phyloP scores from a whole-genome alignment of 1,140 invertebrate genomes.

The Brachionus plicatilis region DNA sequence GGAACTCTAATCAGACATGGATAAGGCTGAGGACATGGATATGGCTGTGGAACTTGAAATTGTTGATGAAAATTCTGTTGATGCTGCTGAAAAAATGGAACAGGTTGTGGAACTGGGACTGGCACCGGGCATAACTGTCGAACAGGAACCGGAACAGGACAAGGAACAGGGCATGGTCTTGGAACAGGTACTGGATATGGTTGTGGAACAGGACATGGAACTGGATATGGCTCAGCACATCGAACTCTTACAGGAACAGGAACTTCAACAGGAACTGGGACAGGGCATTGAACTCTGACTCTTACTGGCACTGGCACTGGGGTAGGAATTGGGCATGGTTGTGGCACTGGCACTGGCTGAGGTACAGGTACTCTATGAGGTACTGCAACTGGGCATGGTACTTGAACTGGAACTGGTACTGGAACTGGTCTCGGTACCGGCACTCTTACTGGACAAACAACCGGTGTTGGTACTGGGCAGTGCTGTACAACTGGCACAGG shows the following conservation, averaged over 20 bases:
- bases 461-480: not conserved
- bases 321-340: not conserved
- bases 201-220: not conserved
- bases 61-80: not conserved
- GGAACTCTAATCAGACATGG: not conserved
- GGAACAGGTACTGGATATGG: not conserved
- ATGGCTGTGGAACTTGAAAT: not conserved
- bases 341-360: not conserved
- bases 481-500: not conserved
- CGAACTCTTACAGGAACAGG: slow-evolving; percentile 7
- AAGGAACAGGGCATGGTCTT: not conserved
- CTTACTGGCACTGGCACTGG: slow-evolving; percentile 13
- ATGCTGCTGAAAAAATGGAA: not conserved
- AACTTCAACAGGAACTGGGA: not conserved
- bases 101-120: not conserved
- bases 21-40: not conserved
- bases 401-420: not conserved
- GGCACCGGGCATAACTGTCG: not conserved
- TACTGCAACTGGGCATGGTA: not conserved
- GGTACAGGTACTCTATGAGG: not conserved
- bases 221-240: not conserved
- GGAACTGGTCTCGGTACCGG: not conserved
- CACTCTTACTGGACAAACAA: not conserved
- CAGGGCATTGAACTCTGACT: not conserved
- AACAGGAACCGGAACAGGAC: not conserved